A percentile compares a stretch with the other conserved stretches of the same genome.
These are phyloP conservation scores for Formica exsecta DNA, from an alignment of 1,140 invertebrate species.

Conservation along the genomic window DNA sequence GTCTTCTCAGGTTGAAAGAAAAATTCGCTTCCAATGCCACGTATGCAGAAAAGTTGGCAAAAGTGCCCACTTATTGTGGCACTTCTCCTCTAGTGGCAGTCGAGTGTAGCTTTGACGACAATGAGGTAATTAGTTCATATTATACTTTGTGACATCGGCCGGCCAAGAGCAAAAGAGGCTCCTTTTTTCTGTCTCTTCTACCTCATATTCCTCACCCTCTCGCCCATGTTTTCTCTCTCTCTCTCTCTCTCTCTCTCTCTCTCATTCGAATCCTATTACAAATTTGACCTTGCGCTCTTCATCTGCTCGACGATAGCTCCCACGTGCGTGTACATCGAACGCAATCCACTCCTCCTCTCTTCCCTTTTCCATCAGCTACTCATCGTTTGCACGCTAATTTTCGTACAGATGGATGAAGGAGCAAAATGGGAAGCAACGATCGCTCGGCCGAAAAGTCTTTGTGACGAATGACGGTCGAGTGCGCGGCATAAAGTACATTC, in stretches of 20 bases:
- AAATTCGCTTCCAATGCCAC: slow-evolving; percentile 76
- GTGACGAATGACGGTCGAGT: slow-evolving; percentile 70
- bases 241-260: slow-evolving; percentile 26
- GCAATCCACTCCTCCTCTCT: slow-evolving; percentile 11
- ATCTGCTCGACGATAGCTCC: slow-evolving; percentile 24
- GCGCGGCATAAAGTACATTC: slow-evolving; percentile 42
- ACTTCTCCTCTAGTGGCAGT: slow-evolving; percentile 67
- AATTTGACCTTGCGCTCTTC: slow-evolving; percentile 62
- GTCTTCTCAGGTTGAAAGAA: slow-evolving; percentile 50
- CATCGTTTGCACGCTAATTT: slow-evolving; percentile 51
- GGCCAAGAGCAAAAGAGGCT: slow-evolving; percentile 67
- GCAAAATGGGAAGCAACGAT: slow-evolving; percentile 27
- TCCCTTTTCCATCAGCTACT: neutral
- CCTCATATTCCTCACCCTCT: neutral
- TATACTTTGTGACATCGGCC: slow-evolving; percentile 80
- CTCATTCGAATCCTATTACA: slow-evolving; percentile 74
- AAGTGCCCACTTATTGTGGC: slow-evolving; percentile 80
- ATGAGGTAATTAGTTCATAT: slow-evolving; percentile 82
- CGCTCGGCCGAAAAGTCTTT: slow-evolving; percentile 66
- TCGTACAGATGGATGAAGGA: slow-evolving; percentile 36
- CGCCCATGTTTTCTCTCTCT: neutral
- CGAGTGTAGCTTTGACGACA: slow-evolving; percentile 80
- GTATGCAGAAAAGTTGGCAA: slow-evolving; percentile 81
- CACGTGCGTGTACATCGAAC: slow-evolving; percentile 29
- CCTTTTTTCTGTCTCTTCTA: slow-evolving; percentile 7